Evolutionary conservation across 2,888 invertebrate genomes (phyloP).

Genomic region (Heliconius aoede): DNA sequence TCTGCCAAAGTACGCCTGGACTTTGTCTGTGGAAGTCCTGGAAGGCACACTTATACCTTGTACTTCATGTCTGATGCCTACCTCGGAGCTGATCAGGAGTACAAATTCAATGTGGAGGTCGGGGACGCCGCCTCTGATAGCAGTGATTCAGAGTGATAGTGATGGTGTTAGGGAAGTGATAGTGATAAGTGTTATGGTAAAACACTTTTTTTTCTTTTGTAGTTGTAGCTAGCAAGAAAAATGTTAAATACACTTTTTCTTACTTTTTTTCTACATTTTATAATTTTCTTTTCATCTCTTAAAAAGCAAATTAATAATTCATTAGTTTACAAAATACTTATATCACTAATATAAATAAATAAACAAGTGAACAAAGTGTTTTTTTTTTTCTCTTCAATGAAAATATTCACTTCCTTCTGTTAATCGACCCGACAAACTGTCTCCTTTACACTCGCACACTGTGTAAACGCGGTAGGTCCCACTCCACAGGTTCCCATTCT

Average conservation of each 20-base stretch:
- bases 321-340: no score
- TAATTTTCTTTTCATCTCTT: no score
- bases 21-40: conserved; percentile 96
- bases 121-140: conserved; percentile 77
- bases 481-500: no score
- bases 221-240: not conserved
- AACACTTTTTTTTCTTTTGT: conserved; percentile 1
- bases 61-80: conserved; percentile 99
- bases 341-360: not conserved
- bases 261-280: no score
- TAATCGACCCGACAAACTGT: no score
- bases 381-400: no score
- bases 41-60: conserved; percentile 95
- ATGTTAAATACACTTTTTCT: no score
- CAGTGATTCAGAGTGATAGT: conserved; percentile 58
- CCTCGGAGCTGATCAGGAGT: conserved; percentile 99
- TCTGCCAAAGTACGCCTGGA: conserved; percentile 93
- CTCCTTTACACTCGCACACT: no score
- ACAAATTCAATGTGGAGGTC: conserved; percentile 94
- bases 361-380: not conserved
- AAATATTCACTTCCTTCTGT: not conserved
- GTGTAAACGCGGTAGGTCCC: no score
- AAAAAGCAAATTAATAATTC: no score
- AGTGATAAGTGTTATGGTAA: conserved; percentile 3
- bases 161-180: no score